Evolutionary conservation across 2,888 invertebrate species (phyloP), one percentile per base, ranked within the genome.

Genomic region (Meiosimyza platycephala): DNA sequence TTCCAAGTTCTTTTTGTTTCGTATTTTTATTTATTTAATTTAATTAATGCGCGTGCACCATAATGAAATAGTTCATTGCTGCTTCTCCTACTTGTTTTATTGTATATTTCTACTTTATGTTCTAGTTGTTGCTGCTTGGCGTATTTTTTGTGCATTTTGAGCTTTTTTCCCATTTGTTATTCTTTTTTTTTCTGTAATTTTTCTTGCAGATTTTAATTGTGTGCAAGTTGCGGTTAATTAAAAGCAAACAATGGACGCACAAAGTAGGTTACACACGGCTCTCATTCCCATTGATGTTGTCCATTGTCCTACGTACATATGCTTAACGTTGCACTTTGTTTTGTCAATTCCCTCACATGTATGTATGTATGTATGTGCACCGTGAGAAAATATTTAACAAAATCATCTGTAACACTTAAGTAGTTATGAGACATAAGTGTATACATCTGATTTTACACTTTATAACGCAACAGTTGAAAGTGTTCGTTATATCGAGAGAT

Each of bases 191-290:
- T 81, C 80, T 80, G 74, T 78, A 79, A 82, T 82, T 80, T 80
- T 80, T 80, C 82, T 48, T 50, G 51, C 51, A 63, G 55, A 79
- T 80, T 82, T 82, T 83, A 81, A 82, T 79, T 76, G 73, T 76
- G 54, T 70, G 52, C 71, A 68, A 72, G 79, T 78, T 83, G 84
- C 79, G 82, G 83, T 83, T 83, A 83, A 83, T 83, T 83, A 83
- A 83, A 83, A 83, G 76, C 83, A 83, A 83, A 83, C 83, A 83
- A 83, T 79, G 80, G 76, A 74, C 78, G 57, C 72, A 76, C 78
- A 76, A 78, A 74, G 63, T 71, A 66, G 72, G 71, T 73, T 73
- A 59, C 71, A 67, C 64, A 2, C 40, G 40, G 40, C 1, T 40
- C 40, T 9, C 40, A 40, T 7, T 40, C 40, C 40, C 40, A 9